phyloP scores from a whole-genome alignment of 2,113 vertebrate genomes.

The Cephalopholis sonnerati region DNA sequence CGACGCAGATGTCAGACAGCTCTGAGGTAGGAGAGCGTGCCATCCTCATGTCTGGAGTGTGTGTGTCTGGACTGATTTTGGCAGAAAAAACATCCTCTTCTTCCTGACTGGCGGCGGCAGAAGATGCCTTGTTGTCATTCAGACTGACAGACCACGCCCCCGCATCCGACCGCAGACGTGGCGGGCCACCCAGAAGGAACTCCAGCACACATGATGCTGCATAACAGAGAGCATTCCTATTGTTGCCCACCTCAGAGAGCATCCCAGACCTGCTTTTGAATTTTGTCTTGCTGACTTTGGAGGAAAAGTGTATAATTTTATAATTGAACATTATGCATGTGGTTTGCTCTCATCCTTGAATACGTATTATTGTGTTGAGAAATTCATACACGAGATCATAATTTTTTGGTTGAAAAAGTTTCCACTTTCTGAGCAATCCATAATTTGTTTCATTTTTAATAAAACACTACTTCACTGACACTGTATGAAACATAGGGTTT shows the following conservation, averaged over 20 bases:
- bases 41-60: conserved; percentile 62
- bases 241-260: conserved; percentile 47
- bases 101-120: conserved; percentile 34
- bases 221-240: conserved; percentile 47
- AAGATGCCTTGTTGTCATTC: conserved; percentile 52
- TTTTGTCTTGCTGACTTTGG: conserved; percentile 51
- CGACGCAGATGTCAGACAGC: conserved; percentile 64
- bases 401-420: conserved; percentile 28
- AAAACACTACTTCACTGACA: neutral
- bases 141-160: conserved; percentile 54
- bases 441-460: neutral
- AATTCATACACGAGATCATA: conserved; percentile 18
- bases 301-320: conserved; percentile 25
- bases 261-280: conserved; percentile 18
- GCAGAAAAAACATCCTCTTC: conserved; percentile 30
- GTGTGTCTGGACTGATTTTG: conserved; percentile 35
- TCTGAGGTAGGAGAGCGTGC: conserved; percentile 41
- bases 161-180: conserved; percentile 57
- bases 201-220: conserved; percentile 41
- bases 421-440: conserved; percentile 2
- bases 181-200: conserved; percentile 75
- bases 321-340: conserved; percentile 29
- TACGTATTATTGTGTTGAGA: conserved; percentile 30
- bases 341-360: conserved; percentile 41
- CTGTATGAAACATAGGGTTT: neutral